Evolutionary conservation across 2,113 vertebrate genomes (phyloP).

Genomic region (Serinus canaria): DNA sequence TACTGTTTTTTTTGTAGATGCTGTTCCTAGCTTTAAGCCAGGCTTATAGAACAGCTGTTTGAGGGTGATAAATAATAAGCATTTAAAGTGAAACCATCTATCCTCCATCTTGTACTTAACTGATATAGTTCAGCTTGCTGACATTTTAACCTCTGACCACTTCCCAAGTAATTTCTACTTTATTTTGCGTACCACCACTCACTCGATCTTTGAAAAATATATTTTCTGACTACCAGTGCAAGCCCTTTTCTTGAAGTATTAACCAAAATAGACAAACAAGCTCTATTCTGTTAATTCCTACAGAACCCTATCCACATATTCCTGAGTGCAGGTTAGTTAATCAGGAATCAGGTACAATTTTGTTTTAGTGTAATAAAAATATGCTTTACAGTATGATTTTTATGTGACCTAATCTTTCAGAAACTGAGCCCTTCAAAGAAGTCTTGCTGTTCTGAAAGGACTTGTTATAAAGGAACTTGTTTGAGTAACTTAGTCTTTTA

Average conservation of each 20-base stretch:
- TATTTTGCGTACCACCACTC: neutral
- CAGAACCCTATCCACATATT: neutral
- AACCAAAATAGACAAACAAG: neutral
- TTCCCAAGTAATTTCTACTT: neutral
- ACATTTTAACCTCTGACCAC: neutral
- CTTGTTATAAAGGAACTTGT: conserved; percentile 16
- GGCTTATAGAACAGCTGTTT: neutral
- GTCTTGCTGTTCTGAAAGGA: neutral
- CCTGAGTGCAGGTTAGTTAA: neutral
- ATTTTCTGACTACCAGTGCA: neutral
- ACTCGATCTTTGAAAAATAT: neutral
- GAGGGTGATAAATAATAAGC: neutral
- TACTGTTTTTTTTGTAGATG: neutral
- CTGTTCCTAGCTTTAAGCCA: neutral
- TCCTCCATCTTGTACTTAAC: neutral
- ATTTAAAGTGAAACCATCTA: neutral
- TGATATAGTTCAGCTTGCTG: neutral
- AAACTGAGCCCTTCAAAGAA: neutral
- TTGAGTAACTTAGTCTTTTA: conserved; percentile 36
- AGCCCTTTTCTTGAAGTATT: neutral
- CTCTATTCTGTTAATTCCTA: neutral
- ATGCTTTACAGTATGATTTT: neutral
- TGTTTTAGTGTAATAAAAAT: neutral
- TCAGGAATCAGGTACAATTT: neutral
- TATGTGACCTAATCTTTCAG: neutral